Evolutionary conservation across 2,888 invertebrate genomes (phyloP).

Genomic region (Drosophila meridionalis): DNA sequence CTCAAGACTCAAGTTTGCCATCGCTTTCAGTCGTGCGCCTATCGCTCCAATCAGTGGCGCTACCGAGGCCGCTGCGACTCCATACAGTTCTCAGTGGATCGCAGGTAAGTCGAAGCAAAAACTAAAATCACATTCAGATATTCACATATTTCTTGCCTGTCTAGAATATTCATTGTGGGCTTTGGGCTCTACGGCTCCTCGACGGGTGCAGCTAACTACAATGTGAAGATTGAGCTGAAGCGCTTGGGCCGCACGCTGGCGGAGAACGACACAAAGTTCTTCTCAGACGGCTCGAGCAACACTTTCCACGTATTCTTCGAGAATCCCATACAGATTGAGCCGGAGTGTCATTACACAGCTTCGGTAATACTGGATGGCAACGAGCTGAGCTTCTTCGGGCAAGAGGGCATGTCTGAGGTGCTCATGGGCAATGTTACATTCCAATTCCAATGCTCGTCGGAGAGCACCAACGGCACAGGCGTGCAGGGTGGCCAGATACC

Average conservation of each 20-base stretch:
- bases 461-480: constrained; percentile 98
- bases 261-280: constrained; percentile 96
- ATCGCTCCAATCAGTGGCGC: constrained; percentile 98
- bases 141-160: background rate
- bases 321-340: constrained; percentile 93
- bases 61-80: constrained; percentile 98
- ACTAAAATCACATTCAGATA: fast-evolving
- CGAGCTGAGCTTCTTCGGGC: constrained; percentile 98
- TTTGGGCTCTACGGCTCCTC: constrained; percentile 98
- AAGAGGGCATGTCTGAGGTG: constrained; percentile 98
- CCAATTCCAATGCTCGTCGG: constrained; percentile 98
- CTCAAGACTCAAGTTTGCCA: constrained; percentile 97
- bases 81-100: constrained; percentile 98
- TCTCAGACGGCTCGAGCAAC: constrained; percentile 98
- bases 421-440: constrained; percentile 96
- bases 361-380: constrained; percentile 97
- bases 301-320: constrained; percentile 96
- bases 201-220: constrained; percentile 97
- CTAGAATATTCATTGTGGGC: constrained; percentile 96
- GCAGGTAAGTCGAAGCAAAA: constrained; percentile 84
- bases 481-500: constrained; percentile 99
- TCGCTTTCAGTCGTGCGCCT: constrained; percentile 98
- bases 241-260: constrained; percentile 94
- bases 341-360: constrained; percentile 97
- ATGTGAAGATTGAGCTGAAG: constrained; percentile 97